Evolutionary conservation across 1,140 invertebrate species (phyloP).

Genomic region (Drosophila novamexicana): DNA sequence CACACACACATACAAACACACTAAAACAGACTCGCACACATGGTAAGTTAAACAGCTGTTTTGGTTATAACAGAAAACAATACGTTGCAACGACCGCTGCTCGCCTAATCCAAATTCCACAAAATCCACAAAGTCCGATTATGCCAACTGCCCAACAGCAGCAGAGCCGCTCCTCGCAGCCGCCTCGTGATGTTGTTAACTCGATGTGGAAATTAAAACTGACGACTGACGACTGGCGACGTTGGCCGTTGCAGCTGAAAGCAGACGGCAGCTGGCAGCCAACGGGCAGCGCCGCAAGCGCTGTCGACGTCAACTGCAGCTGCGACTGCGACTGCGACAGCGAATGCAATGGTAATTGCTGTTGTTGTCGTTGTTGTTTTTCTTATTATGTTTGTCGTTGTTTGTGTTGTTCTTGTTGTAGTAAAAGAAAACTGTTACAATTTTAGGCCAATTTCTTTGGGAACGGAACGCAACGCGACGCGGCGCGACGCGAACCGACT

Average conservation of each 20-base stretch:
- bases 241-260: constrained; percentile 66
- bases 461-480: constrained; percentile 57
- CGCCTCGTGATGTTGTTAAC: constrained; percentile 60
- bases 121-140: constrained; percentile 30
- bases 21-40: constrained; percentile 1
- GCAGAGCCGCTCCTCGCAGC: constrained; percentile 20
- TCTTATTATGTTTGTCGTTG: background rate
- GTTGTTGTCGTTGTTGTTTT: constrained; percentile 12
- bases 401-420: constrained; percentile 26
- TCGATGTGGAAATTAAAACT: constrained; percentile 81
- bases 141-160: constrained; percentile 7
- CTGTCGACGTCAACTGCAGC: constrained; percentile 57
- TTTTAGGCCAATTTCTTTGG: constrained; percentile 76
- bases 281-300: constrained; percentile 24
- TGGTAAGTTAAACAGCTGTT: constrained; percentile 30
- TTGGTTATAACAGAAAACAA: constrained; percentile 12
- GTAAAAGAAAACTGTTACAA: constrained; percentile 72
- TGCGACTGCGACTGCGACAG: constrained; percentile 12
- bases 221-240: constrained; percentile 58
- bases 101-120: constrained; percentile 41
- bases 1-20: constrained; percentile 2
- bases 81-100: constrained; percentile 11
- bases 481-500: constrained; percentile 32
- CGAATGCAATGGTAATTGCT: constrained; percentile 39
- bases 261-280: constrained; percentile 38